Evolutionary conservation across 2,888 invertebrate species (phyloP), one percentile per base, ranked within the genome.

Genomic region (Meteorus cinctellus): DNA sequence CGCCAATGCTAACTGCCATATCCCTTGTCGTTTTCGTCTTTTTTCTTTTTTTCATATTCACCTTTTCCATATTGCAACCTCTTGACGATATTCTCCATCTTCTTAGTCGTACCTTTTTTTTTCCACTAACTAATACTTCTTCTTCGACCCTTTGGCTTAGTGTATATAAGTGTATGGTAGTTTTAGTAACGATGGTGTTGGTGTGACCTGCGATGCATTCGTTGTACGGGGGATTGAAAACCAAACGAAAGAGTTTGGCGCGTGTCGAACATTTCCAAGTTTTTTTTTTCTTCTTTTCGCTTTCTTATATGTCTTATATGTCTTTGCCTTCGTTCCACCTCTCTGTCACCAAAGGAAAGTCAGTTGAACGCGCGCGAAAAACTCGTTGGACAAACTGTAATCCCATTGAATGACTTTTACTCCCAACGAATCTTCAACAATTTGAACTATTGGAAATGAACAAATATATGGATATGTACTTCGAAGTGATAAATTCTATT

Each of bases 181-280:
- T 55, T 4, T 19, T 19, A n/a, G 55, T 55, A 16, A n/a, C 14
- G 48, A 14, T 48, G 48, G n/a, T 48, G 48, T 10, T 48, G 19
- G 41, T 5, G 55, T 4, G n/a, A 19, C 29, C 68, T 5, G 4
- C 65, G 41, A 24, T 65, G 19, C n/a, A 36, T 14, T 1, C 62
- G 24, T 63, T 48, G 31, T 63, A 29, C 36, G 45, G 48, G 67
- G 27, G 68, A 70, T 48, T 63, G 60, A 36, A 34, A 75, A 70
- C 41, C 70, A 63, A 36, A 75, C 75, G 75, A 70, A 75, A 70
- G 75, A 75, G 75, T 75, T 75, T 75, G 70, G 75, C 75, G 70
- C 75, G 75, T 75, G 75, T 75, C 75, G 70, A 75, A 75, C 75
- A 41, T 75, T 70, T 62, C 70, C 75, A 75, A 75, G 70, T 75